These are phyloP conservation scores for Rotaria magnacalcarata DNA, from an alignment of 2,888 invertebrate genomes.

Conservation along the genomic window DNA sequence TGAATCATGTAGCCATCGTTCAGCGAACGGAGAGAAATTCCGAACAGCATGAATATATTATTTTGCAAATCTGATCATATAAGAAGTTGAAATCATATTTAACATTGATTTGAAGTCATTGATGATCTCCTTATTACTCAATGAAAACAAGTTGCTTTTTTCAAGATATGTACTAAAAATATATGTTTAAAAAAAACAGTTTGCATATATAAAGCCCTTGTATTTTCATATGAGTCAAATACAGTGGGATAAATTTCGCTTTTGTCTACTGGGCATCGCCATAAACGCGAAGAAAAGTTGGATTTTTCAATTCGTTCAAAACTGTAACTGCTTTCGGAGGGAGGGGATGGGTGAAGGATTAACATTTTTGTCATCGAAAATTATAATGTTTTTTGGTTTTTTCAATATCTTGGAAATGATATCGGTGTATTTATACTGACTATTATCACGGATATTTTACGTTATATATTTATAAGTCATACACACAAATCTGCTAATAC, in stretches of 20 bases:
- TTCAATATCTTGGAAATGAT: too few species aligned
- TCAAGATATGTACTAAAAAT: too few species aligned
- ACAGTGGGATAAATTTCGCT: neutral
- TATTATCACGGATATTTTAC: too few species aligned
- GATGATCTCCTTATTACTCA: too few species aligned
- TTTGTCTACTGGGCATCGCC: neutral
- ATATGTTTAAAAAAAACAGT: neutral
- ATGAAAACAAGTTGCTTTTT: too few species aligned
- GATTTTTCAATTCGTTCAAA: neutral
- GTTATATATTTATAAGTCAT: too few species aligned
- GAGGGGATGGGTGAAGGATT: too few species aligned
- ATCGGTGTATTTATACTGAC: too few species aligned
- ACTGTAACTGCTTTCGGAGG: neutral
- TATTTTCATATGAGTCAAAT: neutral
- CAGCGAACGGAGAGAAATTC: neutral
- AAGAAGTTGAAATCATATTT: neutral
- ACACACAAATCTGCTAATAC: too few species aligned
- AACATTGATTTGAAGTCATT: neutral
- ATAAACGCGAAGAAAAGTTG: neutral
- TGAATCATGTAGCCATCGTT: neutral
- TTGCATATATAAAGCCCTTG: neutral
- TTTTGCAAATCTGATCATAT: neutral
- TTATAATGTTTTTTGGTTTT: too few species aligned
- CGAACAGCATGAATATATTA: neutral
- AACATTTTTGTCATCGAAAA: too few species aligned